phyloP scores from a whole-genome alignment of 2,888 invertebrate species.

The Dinocampus coccinellae region DNA sequence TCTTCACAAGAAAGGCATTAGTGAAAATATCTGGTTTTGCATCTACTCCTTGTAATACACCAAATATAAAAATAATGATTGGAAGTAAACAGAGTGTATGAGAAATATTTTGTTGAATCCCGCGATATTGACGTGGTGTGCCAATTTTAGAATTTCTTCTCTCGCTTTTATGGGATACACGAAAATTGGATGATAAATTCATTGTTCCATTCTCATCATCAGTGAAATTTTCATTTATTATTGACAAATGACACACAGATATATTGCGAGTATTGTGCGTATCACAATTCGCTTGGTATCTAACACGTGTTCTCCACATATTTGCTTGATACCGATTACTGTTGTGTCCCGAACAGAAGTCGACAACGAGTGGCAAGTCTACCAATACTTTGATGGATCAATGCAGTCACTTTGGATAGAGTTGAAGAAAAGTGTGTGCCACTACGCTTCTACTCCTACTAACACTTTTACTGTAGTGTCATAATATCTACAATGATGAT shows the following conservation, averaged over 20 bases:
- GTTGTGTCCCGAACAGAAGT: constrained; percentile 27
- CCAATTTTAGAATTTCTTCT: constrained; percentile 25
- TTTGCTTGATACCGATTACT: constrained; percentile 57
- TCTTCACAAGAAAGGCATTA: constrained; percentile 94
- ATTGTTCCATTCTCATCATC: constrained; percentile 8
- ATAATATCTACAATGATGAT: neutral
- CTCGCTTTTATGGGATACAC: neutral
- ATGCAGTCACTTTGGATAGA: constrained; percentile 4
- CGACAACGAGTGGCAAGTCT: constrained; percentile 21
- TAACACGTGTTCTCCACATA: constrained; percentile 58
- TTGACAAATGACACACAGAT: constrained; percentile 27
- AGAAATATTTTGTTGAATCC: constrained; percentile 5
- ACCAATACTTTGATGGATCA: constrained; percentile 17
- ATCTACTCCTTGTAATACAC: constrained; percentile 34
- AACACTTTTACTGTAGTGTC: neutral
- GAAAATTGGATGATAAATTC: neutral
- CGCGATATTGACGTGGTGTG: constrained; percentile 1
- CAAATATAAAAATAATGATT: constrained; percentile 41
- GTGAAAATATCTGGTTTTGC: constrained; percentile 83
- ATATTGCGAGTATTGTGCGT: constrained; percentile 22
- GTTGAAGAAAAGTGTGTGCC: constrained; percentile 15
- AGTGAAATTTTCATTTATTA: constrained; percentile 16
- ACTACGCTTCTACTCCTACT: constrained; percentile 10
- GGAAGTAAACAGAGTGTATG: constrained; percentile 30
- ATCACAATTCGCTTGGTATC: constrained; percentile 24